Base-by-base conservation (phyloP, 1,140 invertebrate species). In the Listronotus bonariensis region DNA sequence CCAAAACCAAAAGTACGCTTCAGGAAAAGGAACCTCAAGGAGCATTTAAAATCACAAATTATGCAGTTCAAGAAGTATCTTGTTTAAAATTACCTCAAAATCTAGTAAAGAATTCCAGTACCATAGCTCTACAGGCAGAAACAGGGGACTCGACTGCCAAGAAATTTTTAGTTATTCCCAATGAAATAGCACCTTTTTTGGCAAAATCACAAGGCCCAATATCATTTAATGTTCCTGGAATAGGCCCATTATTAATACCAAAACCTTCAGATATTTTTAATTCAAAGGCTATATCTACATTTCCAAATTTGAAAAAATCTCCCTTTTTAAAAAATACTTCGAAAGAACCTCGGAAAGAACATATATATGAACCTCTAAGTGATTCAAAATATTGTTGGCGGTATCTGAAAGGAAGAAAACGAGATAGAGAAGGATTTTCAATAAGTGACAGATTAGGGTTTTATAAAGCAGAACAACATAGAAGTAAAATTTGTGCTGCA, bases 371-470 rank as follows among this genome's bases (percentile, higher is more conserved):
- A 14, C 57, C 57, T 14, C 26, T 61, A n/a, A 31, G 36, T n/a
- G 65, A 60, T 34, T 31, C 40, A 31, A 67, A 55, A 18, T 67
- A 26, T 15, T 64, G 60, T 54, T 68, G 66, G 66, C 15, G 31
- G 14, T 58, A 34, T 18, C 54, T 34, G 15, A 45, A 18, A 40
- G 11, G 7, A 12, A 7, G 18, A 32, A 65, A 67, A 67, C 38
- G 57, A 17, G 58, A 67, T 36, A 26, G 55, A 4, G 65, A 56
- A 15, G 58, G 58, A 15, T 67, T 62, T 51, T 26, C 32, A 7
- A 15, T 18, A 12, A 17, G 15, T 14, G 65, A 67, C 20, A 48
- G 52, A 11, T 43, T 67, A 20, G 65, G 65, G 42, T 67, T 67
- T 42, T 53, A 53, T 15, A 45, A 40, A 51, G 53, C 58, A n/a